Percentiles rank a stretch among this genome's conserved stretches.
These are phyloP conservation scores for Cromileptes altivelis DNA, from an alignment of 2,113 vertebrate genomes.

Conservation along the genomic window DNA sequence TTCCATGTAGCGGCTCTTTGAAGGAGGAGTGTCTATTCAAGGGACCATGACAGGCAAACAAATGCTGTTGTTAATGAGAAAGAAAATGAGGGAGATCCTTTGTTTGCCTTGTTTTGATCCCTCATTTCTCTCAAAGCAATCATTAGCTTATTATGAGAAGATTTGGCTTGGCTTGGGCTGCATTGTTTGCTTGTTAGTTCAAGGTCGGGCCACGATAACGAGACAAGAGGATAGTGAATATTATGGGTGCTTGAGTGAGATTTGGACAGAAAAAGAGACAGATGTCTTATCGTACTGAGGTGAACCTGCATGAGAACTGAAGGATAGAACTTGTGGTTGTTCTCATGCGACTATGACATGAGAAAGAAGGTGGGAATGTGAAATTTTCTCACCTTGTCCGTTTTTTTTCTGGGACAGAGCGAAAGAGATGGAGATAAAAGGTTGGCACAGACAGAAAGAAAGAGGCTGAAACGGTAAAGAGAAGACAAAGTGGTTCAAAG, in stretches of 20 bases:
- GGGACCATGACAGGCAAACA: conserved; percentile 14
- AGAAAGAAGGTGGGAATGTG: neutral
- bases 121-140: neutral
- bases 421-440: neutral
- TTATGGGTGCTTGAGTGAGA: conserved; percentile 40
- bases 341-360: neutral
- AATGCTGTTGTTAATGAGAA: neutral
- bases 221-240: conserved; percentile 57
- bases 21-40: neutral
- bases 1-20: neutral
- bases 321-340: neutral
- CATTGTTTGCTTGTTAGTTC: conserved; percentile 33
- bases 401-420: conserved; percentile 17
- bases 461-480: conserved; percentile 7
- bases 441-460: neutral
- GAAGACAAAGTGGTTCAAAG: conserved; percentile 4
- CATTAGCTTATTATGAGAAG: conserved; percentile 10
- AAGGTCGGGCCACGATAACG: conserved; percentile 8
- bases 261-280: neutral
- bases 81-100: conserved; percentile 9
- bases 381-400: conserved; percentile 17
- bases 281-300: neutral
- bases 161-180: neutral
- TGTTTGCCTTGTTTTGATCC: conserved; percentile 37
- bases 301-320: conserved; percentile 15